Percentiles rank a stretch among this genome's conserved stretches.
These are phyloP conservation scores for Stichodactyla mertensii DNA, from an alignment of 64 coral and sea anemone genomes.

Conservation along the genomic window DNA sequence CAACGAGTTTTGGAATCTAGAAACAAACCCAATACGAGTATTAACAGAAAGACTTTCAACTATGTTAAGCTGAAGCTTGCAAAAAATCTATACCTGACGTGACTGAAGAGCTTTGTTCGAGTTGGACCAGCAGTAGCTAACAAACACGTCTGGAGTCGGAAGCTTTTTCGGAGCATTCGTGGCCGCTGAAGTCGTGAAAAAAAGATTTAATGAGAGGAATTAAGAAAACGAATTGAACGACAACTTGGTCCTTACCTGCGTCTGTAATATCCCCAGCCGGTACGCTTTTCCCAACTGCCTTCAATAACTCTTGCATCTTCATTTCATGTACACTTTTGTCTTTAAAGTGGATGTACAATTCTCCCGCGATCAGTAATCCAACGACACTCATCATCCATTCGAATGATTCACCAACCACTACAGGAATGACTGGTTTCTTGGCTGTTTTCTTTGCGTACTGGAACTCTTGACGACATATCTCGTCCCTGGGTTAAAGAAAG, in stretches of 20 bases:
- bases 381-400: slow-evolving; percentile 96
- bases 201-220: no score
- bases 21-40: neutral
- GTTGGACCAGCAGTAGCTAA: slow-evolving; percentile 93
- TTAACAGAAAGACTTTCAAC: no score
- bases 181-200: neutral
- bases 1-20: slow-evolving; percentile 40
- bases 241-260: neutral
- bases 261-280: neutral
- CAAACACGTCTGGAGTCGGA: slow-evolving; percentile 66
- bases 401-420: slow-evolving; percentile 78
- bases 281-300: slow-evolving; percentile 62
- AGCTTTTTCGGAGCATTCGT: neutral
- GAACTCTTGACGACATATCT: slow-evolving; percentile 87
- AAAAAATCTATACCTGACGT: slow-evolving; percentile 44
- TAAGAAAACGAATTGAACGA: no score
- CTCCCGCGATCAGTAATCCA: slow-evolving; percentile 85
- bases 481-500: slow-evolving; percentile 39
- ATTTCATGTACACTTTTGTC: slow-evolving; percentile 56
- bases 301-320: slow-evolving; percentile 74
- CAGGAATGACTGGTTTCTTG: slow-evolving; percentile 76
- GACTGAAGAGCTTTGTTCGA: slow-evolving; percentile 66
- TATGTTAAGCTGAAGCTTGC: no score
- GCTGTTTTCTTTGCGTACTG: slow-evolving; percentile 92
- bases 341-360: slow-evolving; percentile 96